Evolutionary conservation across 2,113 vertebrate species (phyloP), one percentile per base, ranked within the genome.

Genomic region (Sinocyclocheilus rhinocerous): DNA sequence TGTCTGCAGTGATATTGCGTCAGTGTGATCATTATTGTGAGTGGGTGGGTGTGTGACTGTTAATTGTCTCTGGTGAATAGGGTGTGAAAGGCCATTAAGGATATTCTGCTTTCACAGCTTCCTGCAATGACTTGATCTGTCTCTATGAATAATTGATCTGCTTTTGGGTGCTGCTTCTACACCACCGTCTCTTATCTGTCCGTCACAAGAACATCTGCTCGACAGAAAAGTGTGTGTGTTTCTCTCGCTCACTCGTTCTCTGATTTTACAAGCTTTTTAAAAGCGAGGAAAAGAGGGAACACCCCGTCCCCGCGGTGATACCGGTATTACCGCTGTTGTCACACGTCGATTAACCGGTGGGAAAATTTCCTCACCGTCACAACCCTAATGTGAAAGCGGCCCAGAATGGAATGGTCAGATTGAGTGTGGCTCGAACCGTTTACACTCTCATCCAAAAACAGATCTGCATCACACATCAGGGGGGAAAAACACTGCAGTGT

Each of bases 131-230:
- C 76, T 76, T 86, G 84, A 84, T 89, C 85, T 81, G 84, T 84
- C 87, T 50, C 76, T 55, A 88, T 90, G 87, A 90, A 90, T 86
- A 85, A 89, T 89, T 80, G 16, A 87, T 86, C 59, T 73, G 67
- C 84, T 63, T 69, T 33, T 83, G 65, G 87, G 75, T 87, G 82
- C 85, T 86, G 85, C 81, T 84, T 90, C 82, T 18, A 50, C 26
- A 72, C 81, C 85, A 2, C 33, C 84, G 76, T 63, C 86, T 77
- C 81, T 65, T 83, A 78, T 63, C 84, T 69, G 85, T 88, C 86
- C 61, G 82, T 92, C 84, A 59, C 70, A 73, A 8, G 80, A 90
- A 87, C 88, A 85, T 81, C 88, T 87, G 84, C 86, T 87, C 73
- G 82, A 85, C 72, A 81, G 70, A 52, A 24, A 29, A 76, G 55